These are phyloP conservation scores for Calyptommatus sinebrachiatus DNA, from an alignment of 2,113 vertebrate genomes.

Conservation along the genomic window DNA sequence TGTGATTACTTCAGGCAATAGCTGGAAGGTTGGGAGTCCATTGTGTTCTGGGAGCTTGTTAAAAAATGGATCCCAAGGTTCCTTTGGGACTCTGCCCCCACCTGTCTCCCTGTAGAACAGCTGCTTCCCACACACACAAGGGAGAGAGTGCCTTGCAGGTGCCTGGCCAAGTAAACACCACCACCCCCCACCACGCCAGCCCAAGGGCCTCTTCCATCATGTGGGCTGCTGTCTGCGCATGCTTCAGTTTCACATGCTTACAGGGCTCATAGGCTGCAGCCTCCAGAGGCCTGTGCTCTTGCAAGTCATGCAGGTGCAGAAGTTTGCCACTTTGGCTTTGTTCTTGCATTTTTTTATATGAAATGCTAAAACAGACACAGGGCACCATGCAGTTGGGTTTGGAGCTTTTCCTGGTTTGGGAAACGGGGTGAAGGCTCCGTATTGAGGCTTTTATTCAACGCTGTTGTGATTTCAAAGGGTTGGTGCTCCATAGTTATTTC, in stretches of 20 bases:
- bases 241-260: neutral
- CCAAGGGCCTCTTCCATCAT: neutral
- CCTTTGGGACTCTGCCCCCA: too few relatives aligned
- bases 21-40: too few relatives aligned
- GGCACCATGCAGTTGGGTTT: neutral
- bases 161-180: too few relatives aligned
- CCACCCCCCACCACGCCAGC: too few relatives aligned
- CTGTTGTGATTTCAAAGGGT: neutral
- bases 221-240: neutral
- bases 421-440: neutral
- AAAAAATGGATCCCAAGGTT: too few relatives aligned
- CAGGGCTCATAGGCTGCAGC: too few relatives aligned
- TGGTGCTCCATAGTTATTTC: neutral
- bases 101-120: too few relatives aligned
- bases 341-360: neutral
- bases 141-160: too few relatives aligned
- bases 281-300: too few relatives aligned
- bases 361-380: neutral
- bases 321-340: neutral
- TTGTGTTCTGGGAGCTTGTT: too few relatives aligned
- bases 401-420: neutral
- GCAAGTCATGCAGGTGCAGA: neutral
- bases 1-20: too few relatives aligned
- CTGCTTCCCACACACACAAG: too few relatives aligned
- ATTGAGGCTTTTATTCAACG: constrained; percentile 2